A percentile compares a stretch with the other conserved stretches of the same genome.
These are phyloP conservation scores for Bovichtus diacanthus DNA, from an alignment of 2,797 vertebrate species.

Conservation along the genomic window DNA sequence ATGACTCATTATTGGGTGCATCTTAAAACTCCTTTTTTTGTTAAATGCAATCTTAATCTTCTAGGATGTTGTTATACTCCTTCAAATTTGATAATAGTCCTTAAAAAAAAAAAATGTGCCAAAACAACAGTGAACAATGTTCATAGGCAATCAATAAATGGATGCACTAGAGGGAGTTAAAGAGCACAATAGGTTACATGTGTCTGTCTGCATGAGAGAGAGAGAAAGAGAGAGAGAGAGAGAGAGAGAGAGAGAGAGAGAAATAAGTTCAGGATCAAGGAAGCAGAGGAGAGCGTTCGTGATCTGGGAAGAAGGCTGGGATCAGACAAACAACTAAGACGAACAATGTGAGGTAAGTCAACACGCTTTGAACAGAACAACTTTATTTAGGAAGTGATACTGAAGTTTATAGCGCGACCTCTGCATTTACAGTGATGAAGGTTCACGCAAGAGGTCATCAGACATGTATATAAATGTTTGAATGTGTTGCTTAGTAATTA, in stretches of 20 bases:
- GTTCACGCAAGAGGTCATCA: not conserved
- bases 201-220: not conserved
- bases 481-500: slow-evolving; percentile 24
- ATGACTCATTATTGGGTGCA: not conserved
- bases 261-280: slow-evolving; percentile 35
- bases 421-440: slow-evolving; percentile 3
- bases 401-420: not conserved
- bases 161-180: slow-evolving; percentile 21
- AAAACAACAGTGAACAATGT: not conserved
- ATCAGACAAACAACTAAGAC: slow-evolving; percentile 1
- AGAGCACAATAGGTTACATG: not conserved
- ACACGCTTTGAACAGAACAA: not conserved
- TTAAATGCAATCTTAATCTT: not conserved
- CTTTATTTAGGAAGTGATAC: slow-evolving; percentile 6
- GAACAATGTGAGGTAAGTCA: slow-evolving; percentile 70
- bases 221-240: slow-evolving; percentile 10
- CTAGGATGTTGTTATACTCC: not conserved
- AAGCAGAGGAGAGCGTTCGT: slow-evolving; percentile 37
- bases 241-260: slow-evolving; percentile 18
- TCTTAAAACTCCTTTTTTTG: not conserved
- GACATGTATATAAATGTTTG: not conserved
- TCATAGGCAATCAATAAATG: not conserved
- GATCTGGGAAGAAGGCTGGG: slow-evolving; percentile 15
- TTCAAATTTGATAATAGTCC: not conserved
- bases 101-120: not conserved